Evolutionary conservation across 2,113 vertebrate species (phyloP), one percentile per base, ranked within the genome.

Genomic region (Plotosus lineatus): DNA sequence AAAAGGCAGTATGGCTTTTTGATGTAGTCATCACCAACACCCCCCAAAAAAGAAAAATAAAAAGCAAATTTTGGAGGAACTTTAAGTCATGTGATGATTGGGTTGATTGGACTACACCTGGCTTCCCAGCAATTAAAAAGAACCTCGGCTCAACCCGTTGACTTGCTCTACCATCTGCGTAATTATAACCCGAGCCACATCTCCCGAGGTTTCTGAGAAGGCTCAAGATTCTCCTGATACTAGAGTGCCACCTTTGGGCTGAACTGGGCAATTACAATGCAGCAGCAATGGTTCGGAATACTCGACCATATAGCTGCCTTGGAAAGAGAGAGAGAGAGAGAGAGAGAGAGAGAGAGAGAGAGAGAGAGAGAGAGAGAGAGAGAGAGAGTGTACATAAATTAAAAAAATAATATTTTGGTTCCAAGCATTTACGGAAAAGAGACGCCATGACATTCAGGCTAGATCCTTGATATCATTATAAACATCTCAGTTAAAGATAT

Each of bases 191-290:
- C 65, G 26, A 36, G 50, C 36, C 51, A n/a, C n/a, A 31, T 26
- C 40, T 48, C 38, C 26, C 2, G 38, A 72, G 19, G 50, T 12
- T 69, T 69, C 14, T 2, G 28, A 11, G 28, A 6, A 17, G 12
- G 21, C 44, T 19, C 6, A 50, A 10, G 33, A 10, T 56, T 23
- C 36, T 56, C 23, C 31, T 77, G 63, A 58, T 82, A 51, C 63
- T 33, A 2, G 33, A 61, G 12, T 82, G 80, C 61, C 80, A 75
- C 73, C 80, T 75, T 31, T 19, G 69, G 80, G 61, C 23, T 36
- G 6, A 10, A 38, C 14, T 1, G 4, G 38, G 8, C 28, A 77
- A 38, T 38, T 77, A 28, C 80, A 82, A 48, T 82, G 80, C 73
- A 82, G 61, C 74, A 76, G 4, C 40, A 21, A 71, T 3, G 58